Evolutionary conservation across 37 sponge, comb jelly and placozoan species (phyloP), one percentile per base, ranked within the genome.

Genomic region (Theonella swinhoei): DNA sequence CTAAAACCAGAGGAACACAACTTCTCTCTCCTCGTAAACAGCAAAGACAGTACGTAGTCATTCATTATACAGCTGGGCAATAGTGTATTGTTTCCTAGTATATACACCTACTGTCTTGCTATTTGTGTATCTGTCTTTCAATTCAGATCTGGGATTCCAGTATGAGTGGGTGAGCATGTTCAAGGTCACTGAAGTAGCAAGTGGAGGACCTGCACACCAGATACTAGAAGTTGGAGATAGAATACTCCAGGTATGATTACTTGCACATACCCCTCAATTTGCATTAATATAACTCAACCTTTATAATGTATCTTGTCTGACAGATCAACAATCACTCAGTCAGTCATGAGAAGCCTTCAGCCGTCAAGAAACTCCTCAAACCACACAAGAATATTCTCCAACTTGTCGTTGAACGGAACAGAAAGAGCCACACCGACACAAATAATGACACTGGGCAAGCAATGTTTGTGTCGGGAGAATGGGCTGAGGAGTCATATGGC

Each of bases 301-400:
- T 38, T 70, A 70, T 70, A 33, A 28, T 75, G 19, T 24, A 9
- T 9, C 26, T 43, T 4, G n/a, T 14, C 66, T 71, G 5, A n/a
- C 70, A 93, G 93, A 79, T 88, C 28, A 88, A 88, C 73, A 75
- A 80, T 32, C 64, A 72, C 17, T 25, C 77, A 23, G 85, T 93
- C 5, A 37, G 32, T 23, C 76, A 88, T 5, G 93, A 85, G 61
- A 93, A 93, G 79, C 86, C 77, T 1, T 88, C 86, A 19, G 59
- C 41, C 26, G 30, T 93, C 37, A 88, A 88, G 79, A 93, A 93
- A 37, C 78, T 93, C 60, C 70, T 93, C 72, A 93, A 93, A 43
- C 89, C 86, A 39, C 83, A 93, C 63, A 85, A 93, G 62, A 85
- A 64, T 31, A 76, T 93, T 14, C 78, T 93, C 26, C 70, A 65